phyloP scores from a whole-genome alignment of 2,888 invertebrate species.

The Masnerella sp. region DNA sequence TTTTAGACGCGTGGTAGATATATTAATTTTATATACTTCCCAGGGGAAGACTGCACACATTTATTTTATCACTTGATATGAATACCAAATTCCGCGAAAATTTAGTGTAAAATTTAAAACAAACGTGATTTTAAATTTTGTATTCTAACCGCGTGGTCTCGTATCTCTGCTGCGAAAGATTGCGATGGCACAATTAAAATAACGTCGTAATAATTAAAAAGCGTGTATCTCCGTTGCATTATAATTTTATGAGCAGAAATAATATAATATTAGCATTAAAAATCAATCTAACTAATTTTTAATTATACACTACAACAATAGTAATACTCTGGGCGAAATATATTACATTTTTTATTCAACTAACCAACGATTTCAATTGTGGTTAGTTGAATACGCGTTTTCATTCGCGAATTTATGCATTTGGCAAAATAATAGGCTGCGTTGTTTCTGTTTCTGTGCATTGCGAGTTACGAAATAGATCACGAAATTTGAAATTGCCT shows the following conservation, averaged over 20 bases:
- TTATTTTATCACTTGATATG: constrained; percentile 35
- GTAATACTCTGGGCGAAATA: too few relatives aligned
- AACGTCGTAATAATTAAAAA: constrained; percentile 6
- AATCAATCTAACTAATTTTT: too few relatives aligned
- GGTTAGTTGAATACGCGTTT: too few relatives aligned
- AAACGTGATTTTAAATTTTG: constrained; percentile 34
- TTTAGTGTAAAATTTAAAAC: constrained; percentile 32
- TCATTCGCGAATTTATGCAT: too few relatives aligned
- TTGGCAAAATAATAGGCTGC: too few relatives aligned
- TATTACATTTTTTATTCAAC: too few relatives aligned
- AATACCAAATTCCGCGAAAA: constrained; percentile 36
- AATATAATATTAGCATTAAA: too few relatives aligned
- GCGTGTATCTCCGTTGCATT: background rate
- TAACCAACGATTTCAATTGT: too few relatives aligned
- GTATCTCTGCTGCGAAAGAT: constrained; percentile 14
- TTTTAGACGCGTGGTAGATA: constrained; percentile 3
- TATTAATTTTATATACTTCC: constrained; percentile 33
- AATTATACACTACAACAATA: too few relatives aligned
- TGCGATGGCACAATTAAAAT: constrained; percentile 22
- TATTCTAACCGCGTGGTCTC: constrained; percentile 8
- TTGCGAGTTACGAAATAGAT: constrained; percentile 31
- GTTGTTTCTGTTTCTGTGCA: background rate
- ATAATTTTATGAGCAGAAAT: too few relatives aligned
- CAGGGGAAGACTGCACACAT: constrained; percentile 21
- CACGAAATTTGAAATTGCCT: constrained; percentile 28